These are phyloP conservation scores for Tetramorium bicarinatum DNA, from an alignment of 2,888 invertebrate genomes.

Conservation along the genomic window DNA sequence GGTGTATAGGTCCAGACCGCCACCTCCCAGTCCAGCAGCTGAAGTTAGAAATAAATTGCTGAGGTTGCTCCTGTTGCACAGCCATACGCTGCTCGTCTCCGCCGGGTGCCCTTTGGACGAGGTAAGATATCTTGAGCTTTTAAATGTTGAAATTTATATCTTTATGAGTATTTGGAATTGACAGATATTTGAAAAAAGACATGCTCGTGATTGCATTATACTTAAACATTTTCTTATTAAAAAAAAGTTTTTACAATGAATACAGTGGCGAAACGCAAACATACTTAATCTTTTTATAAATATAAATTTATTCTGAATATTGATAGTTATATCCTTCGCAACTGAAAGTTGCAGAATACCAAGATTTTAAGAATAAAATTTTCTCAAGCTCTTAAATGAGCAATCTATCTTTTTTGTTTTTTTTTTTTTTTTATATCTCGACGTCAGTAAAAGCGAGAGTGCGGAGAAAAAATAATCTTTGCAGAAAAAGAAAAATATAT, in stretches of 20 bases:
- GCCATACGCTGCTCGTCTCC: conserved; percentile 94
- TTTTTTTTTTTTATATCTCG: not conserved
- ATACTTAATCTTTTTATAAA: not conserved
- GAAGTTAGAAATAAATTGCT: conserved; percentile 98
- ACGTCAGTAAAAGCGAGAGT: not conserved
- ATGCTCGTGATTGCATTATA: not conserved
- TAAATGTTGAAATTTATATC: not conserved
- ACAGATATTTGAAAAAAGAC: not conserved
- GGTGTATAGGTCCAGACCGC: conserved; percentile 91
- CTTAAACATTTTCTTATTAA: not conserved
- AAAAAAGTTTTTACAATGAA: not conserved
- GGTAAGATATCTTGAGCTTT: conserved; percentile 88
- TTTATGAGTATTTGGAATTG: not conserved
- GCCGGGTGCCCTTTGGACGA: conserved; percentile 98
- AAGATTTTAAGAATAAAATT: not conserved
- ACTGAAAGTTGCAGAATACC: not conserved
- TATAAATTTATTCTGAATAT: not conserved
- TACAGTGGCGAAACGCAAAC: not conserved
- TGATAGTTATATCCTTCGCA: not conserved
- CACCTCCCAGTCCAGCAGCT: conserved; percentile 91
- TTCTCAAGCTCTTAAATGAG: not conserved
- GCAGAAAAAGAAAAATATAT: not conserved
- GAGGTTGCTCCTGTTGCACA: conserved; percentile 95
- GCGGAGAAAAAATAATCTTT: not conserved
- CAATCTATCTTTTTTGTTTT: not conserved